A percentile compares a stretch with the other conserved stretches of the same genome.
Evolutionary conservation across 1,140 invertebrate species (phyloP).

Genomic region (Ceratitis capitata): DNA sequence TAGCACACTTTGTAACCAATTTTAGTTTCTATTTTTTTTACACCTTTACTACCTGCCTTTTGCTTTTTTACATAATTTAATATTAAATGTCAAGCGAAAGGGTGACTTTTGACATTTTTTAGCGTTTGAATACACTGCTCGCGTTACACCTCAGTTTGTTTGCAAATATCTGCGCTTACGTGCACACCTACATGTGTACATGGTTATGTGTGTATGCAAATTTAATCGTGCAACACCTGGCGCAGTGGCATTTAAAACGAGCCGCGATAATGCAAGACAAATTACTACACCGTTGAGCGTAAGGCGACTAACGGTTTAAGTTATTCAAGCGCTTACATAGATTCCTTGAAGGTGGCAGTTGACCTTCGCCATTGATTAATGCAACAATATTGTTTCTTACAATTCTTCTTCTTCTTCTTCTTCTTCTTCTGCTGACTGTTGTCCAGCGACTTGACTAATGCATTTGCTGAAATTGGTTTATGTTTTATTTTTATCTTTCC

Average conservation of each 20-base stretch:
- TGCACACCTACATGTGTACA: not conserved
- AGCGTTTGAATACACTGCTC: not conserved
- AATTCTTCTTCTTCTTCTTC: not conserved
- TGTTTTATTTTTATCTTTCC: not conserved
- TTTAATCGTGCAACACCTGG: slow-evolving; percentile 28
- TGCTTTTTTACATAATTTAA: not conserved
- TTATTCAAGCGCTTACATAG: slow-evolving; percentile 27
- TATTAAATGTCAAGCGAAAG: slow-evolving; percentile 4
- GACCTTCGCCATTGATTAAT: slow-evolving; percentile 23
- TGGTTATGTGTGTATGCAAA: not conserved
- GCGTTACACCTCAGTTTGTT: not conserved
- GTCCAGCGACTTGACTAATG: no score
- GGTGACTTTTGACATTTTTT: not conserved
- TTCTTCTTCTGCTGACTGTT: no score
- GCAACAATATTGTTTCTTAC: not conserved
- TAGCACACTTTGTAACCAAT: not conserved
- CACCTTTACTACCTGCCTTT: not conserved
- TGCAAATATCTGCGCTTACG: not conserved
- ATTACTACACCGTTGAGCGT: not conserved
- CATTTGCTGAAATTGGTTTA: not conserved
- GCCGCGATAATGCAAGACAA: slow-evolving; percentile 14
- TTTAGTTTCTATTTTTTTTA: not conserved
- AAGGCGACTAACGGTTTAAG: not conserved
- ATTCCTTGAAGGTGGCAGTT: not conserved
- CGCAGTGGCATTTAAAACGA: not conserved